Conservation (phyloP, 2,888 invertebrate genomes). For the Exephanes ischioxanthus region DNA sequence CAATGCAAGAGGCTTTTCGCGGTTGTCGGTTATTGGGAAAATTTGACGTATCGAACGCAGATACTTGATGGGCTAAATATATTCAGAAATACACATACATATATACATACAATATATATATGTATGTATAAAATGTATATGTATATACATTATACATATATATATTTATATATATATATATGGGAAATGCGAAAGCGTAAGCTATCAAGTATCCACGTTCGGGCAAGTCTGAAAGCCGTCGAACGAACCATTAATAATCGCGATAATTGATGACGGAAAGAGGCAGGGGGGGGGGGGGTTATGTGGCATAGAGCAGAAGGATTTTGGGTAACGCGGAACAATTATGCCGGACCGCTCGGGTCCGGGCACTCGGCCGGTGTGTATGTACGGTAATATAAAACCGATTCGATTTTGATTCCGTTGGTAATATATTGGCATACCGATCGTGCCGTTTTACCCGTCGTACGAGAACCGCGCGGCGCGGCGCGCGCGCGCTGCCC, state of each 20-base stretch:
- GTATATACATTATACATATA: background rate
- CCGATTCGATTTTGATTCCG: constrained; percentile 72
- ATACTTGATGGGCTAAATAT: background rate
- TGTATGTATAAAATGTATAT: background rate
- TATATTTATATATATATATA: background rate
- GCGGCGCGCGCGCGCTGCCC: constrained; percentile 55
- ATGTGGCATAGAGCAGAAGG: constrained; percentile 62
- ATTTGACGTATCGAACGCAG: background rate
- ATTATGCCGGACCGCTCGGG: constrained; percentile 66
- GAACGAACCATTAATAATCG: constrained; percentile 56
- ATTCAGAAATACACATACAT: background rate
- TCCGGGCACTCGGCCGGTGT: constrained; percentile 32
- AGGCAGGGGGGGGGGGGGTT: constrained; percentile 4
- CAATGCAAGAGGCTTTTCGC: background rate
- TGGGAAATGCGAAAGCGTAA: background rate
- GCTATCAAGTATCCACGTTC: constrained; percentile 29
- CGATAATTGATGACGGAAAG: constrained; percentile 66
- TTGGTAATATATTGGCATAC: constrained; percentile 70
- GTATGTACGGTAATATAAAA: constrained; percentile 67
- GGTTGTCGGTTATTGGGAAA: background rate
- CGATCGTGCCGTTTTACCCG: constrained; percentile 50
- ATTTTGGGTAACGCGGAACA: constrained; percentile 68
- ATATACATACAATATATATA: background rate
- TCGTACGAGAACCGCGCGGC: background rate
- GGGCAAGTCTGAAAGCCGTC: constrained; percentile 37